phyloP scores from a whole-genome alignment of 2,797 vertebrate genomes.

The Euphonia xanthogaster region DNA sequence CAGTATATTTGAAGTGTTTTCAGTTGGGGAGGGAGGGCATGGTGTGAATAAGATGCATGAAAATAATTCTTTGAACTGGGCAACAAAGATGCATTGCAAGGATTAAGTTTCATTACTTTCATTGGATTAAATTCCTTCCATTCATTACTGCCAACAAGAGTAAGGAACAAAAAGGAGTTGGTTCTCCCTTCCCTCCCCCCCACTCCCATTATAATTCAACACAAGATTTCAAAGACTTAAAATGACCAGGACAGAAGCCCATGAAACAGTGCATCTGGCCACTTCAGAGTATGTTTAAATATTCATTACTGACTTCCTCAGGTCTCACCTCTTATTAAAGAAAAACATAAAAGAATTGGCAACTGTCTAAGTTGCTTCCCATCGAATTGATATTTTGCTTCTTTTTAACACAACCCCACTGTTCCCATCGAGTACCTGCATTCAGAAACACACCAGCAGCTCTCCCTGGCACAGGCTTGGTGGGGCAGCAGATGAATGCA shows the following conservation, averaged over 20 bases:
- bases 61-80: conserved; percentile 57
- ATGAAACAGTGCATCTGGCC: conserved; percentile 50
- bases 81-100: conserved; percentile 61
- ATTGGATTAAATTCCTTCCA: conserved; percentile 61
- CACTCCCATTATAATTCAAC: conserved; percentile 41
- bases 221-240: conserved; percentile 61
- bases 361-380: conserved; percentile 25
- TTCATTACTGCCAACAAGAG: conserved; percentile 54
- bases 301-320: conserved; percentile 47
- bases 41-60: conserved; percentile 44
- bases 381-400: conserved; percentile 11
- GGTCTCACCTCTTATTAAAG: conserved; percentile 41
- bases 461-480: background rate
- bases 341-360: conserved; percentile 44
- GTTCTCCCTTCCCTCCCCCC: background rate
- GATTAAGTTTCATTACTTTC: conserved; percentile 70
- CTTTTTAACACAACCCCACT: background rate
- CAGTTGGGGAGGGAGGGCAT: background rate
- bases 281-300: conserved; percentile 57
- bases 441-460: conserved; percentile 2
- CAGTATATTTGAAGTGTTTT: conserved; percentile 21
- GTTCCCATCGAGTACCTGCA: background rate
- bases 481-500: background rate
- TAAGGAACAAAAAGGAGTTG: conserved; percentile 51
- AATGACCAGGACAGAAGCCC: conserved; percentile 43